Base-by-base conservation (phyloP, 2,113 vertebrate genomes). In the Enhydra lutris region DNA sequence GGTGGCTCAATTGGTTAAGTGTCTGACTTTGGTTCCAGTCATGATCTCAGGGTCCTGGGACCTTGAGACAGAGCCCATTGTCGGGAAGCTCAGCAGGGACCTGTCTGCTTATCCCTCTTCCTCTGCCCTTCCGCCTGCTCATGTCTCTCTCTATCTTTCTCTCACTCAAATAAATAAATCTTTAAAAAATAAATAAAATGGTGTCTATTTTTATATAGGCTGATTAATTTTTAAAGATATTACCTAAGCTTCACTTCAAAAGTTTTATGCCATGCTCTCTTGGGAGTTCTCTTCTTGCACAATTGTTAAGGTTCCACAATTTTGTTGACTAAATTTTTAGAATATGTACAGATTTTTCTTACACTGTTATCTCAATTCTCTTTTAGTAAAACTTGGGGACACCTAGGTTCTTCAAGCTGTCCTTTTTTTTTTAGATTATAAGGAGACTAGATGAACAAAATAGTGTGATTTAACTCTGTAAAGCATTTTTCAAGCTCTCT, bases 271-370 rank as follows among this genome's bases (percentile, higher is more conserved):
- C 88, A 71, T 42, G 17, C 73, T 96, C 6, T 65, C 45, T 91
- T 74, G 83, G 71, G 67, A 78, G 5, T 10, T 78, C 74, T 94
- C 31, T 91, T 82, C 29, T 61, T 63, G 79, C n/a, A 83, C 4
- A 74, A 45, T 5, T 82, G 34, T 39, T 74, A 69, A 93, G 31
- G 45, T 92, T 89, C 59, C 79, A 71, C 39, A 73, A 71, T 55
- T 69, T 91, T 65, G 80, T 6, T 89, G n/a, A 78, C 36, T 74
- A 71, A 88, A 93, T 69, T 84, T 91, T 80, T 42, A 91, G 31
- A 96, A 74, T 90, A 93, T 36, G 9, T 45, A 47, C 34, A 89
- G 17, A 55, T 94, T 91, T 91, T 92, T 97, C 61, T n/a, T 65
- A 94, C 12, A 91, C 2, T 47, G 8, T 36, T 65, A 2, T 91